These are phyloP conservation scores for Anarsia innoxiella DNA, from an alignment of 2,888 invertebrate species.

Conservation along the genomic window DNA sequence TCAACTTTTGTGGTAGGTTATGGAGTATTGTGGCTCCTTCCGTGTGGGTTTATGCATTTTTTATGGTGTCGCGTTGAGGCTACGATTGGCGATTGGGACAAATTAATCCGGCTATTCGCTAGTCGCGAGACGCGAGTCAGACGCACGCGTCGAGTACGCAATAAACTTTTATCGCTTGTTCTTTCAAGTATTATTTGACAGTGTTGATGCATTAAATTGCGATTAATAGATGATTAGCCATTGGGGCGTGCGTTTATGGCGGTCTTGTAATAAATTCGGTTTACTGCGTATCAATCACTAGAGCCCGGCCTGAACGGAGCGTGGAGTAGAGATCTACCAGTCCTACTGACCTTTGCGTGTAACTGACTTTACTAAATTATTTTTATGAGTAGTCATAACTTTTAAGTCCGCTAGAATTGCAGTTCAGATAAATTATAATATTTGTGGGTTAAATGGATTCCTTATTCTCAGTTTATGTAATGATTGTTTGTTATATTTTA, in stretches of 20 bases:
- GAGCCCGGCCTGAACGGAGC: slow-evolving; percentile 14
- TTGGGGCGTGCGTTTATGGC: slow-evolving; percentile 56
- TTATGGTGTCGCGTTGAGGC: slow-evolving; percentile 18
- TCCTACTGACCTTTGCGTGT: slow-evolving; percentile 8
- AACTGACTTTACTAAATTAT: slow-evolving; percentile 4
- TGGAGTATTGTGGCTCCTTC: slow-evolving; percentile 51
- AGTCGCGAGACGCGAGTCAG: slow-evolving; percentile 2
- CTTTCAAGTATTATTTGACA: slow-evolving; percentile 65
- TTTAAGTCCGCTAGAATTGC: not conserved
- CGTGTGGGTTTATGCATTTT: slow-evolving; percentile 31
- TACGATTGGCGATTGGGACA: slow-evolving; percentile 9
- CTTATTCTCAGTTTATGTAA: too few relatives aligned
- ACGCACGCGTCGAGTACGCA: slow-evolving; percentile 23
- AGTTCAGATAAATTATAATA: not conserved
- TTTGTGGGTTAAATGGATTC: too few relatives aligned
- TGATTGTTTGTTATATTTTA: too few relatives aligned
- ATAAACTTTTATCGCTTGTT: slow-evolving; percentile 59
- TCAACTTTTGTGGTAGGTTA: slow-evolving; percentile 66
- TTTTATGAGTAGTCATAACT: slow-evolving; percentile 7
- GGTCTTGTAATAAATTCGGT: slow-evolving; percentile 60
- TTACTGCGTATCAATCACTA: slow-evolving; percentile 65
- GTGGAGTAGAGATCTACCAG: slow-evolving; percentile 8
- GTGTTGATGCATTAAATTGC: slow-evolving; percentile 65
- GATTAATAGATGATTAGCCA: slow-evolving; percentile 68
- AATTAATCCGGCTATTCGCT: slow-evolving; percentile 9